Conservation (phyloP, 2,113 vertebrate genomes). For the Callionymus lyra region DNA sequence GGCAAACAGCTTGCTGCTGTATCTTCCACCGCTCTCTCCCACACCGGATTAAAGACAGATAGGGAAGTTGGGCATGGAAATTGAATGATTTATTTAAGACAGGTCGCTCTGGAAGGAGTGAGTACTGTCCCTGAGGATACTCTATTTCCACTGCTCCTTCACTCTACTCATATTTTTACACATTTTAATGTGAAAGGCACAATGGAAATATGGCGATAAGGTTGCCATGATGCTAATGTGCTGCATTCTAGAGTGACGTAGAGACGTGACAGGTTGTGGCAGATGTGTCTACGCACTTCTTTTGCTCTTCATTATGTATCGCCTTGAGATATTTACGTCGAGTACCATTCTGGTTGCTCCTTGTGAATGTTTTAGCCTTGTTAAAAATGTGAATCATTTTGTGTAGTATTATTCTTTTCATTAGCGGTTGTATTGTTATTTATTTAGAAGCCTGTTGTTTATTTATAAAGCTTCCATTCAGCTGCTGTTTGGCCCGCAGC, state of each 20-base stretch:
- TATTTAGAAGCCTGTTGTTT: no score
- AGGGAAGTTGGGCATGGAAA: conserved; percentile 54
- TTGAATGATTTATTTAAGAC: conserved; percentile 65
- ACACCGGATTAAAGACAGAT: conserved; percentile 60
- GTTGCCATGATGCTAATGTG: conserved; percentile 26
- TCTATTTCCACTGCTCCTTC: conserved; percentile 34
- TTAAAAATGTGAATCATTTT: no score
- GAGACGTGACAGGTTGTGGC: no score
- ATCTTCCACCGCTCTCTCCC: conserved; percentile 54
- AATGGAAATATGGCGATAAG: conserved; percentile 18
- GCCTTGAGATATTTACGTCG: no score
- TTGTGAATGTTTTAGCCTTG: no score
- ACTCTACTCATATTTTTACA: conserved; percentile 21
- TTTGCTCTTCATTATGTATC: no score
- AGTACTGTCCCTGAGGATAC: conserved; percentile 46
- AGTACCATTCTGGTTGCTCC: no score
- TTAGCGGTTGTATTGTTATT: no score
- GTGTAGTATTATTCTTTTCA: no score
- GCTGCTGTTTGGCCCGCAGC: no score
- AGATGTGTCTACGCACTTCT: no score
- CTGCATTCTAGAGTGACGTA: conserved; percentile 4
- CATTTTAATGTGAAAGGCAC: conserved; percentile 16
- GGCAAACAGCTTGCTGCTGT: conserved; percentile 57
- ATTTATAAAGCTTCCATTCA: no score
- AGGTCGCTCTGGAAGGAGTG: conserved; percentile 51